Base-by-base conservation (phyloP, 1,140 invertebrate species). In the Coptotermes formosanus region DNA sequence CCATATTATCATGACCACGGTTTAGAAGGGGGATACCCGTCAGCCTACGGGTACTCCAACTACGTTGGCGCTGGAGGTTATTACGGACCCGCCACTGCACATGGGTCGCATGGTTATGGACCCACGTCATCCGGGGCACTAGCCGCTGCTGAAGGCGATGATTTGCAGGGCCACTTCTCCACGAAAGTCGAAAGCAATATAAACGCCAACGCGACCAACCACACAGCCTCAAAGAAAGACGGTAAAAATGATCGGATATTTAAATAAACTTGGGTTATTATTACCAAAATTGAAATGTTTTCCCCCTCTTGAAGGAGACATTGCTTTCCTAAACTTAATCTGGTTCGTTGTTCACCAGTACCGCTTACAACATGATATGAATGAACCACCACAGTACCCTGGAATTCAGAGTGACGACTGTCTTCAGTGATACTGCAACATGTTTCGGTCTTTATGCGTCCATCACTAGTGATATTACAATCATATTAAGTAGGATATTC, bases 161-260 rank as follows among this genome's bases (percentile, higher is more conserved):
- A 86, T 45, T 75, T 86, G 8, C 85, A 86, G 44, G 85, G 0
- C 12, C 85, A 86, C 45, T 86, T 64, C 85, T 21, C 25, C 85
- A 82, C 19, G 23, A 86, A 86, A n/a, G 45, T 30, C 12, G 44
- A 32, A 44, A 44, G 81, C 16, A 52, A 23, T 25, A 21, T 30
- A 21, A 30, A 59, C 12, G 25, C 85, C 12, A 21, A 9, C 85
- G 7, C 85, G 1, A 19, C 32, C 8, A 69, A 64, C 81, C 11
- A 19, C 16, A 86, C 85, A 8, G 45, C 45, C 9, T 19, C 75
- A 16, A 64, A 75, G 12, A 86, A 45, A 9, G 81, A 86, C 44
- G 85, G 69, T 75, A 75, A 75, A 8, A 64, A 64, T 64, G 4
- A 19, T 64, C 25, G 14, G 25, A 64, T 64, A 64, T 64, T 23